These are phyloP conservation scores for Cyclura pinguis DNA, from an alignment of 2,797 vertebrate species.

Conservation along the genomic window DNA sequence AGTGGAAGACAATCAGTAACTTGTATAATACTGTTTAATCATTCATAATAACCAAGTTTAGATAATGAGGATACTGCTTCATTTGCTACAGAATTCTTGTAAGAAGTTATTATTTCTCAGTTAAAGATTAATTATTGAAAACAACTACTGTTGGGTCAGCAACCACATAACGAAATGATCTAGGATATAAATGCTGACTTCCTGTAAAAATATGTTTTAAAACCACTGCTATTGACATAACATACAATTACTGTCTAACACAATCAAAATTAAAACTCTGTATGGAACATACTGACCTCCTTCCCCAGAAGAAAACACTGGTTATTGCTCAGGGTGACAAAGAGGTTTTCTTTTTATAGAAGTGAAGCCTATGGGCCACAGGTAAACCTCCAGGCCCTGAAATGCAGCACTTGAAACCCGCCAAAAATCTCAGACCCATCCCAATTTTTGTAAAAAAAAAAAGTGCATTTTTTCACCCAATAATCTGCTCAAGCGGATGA, in stretches of 20 bases:
- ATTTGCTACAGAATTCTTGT: conserved; percentile 59
- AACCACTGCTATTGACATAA: conserved; percentile 78
- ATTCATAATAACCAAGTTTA: conserved; percentile 8
- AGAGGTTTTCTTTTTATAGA: conserved; percentile 61
- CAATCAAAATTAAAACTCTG: conserved; percentile 80
- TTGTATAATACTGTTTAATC: not conserved
- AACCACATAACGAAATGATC: conserved; percentile 74
- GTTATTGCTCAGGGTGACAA: conserved; percentile 63
- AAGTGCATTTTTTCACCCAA: no score
- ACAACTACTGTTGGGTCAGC: conserved; percentile 67
- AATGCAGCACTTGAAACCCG: no score
- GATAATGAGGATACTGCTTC: not conserved
- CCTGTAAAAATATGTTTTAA: conserved; percentile 74
- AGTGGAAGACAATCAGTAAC: not conserved
- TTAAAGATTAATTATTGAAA: conserved; percentile 78
- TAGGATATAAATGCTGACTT: conserved; percentile 77
- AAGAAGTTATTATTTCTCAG: conserved; percentile 63
- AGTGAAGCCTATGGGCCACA: conserved; percentile 63
- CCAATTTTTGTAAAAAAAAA: no score
- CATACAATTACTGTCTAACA: conserved; percentile 80
- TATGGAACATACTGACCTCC: conserved; percentile 66
- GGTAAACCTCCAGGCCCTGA: no score
- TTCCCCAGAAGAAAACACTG: conserved; percentile 65
- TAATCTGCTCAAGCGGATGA: no score
- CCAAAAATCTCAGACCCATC: no score